Evolutionary conservation across 1,140 invertebrate species (phyloP).

Genomic region (Harpegnathos saltator): DNA sequence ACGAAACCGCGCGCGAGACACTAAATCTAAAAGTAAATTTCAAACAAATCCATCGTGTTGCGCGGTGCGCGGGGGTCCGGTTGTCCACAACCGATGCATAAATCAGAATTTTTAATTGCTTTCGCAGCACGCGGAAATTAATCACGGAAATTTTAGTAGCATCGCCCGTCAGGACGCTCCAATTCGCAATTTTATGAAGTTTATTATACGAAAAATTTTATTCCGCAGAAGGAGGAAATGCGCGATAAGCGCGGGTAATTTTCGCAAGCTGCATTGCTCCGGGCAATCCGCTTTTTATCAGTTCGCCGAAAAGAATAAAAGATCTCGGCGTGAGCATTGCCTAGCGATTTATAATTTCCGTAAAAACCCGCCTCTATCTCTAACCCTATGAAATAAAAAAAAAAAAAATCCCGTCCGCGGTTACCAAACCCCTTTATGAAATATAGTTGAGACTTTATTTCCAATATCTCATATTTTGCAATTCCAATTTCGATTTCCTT

Average conservation of each 20-base stretch:
- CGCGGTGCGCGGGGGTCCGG: background rate
- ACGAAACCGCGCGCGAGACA: background rate
- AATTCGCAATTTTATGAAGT: conserved; percentile 55
- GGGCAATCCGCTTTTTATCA: conserved; percentile 56
- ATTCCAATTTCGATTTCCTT: background rate
- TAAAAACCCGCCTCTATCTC: conserved; percentile 24
- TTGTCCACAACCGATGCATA: conserved; percentile 23
- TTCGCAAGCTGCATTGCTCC: conserved; percentile 54
- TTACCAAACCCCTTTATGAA: conserved; percentile 1
- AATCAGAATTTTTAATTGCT: conserved; percentile 53
- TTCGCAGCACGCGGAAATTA: conserved; percentile 36
- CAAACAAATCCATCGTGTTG: conserved; percentile 4
- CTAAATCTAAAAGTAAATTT: conserved; percentile 15
- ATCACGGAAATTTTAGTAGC: conserved; percentile 50
- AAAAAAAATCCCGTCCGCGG: too few species aligned
- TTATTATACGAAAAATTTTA: conserved; percentile 60
- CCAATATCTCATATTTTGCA: background rate
- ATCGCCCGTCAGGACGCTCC: conserved; percentile 39
- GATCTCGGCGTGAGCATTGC: conserved; percentile 18
- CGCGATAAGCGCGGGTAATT: conserved; percentile 55
- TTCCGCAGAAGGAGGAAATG: conserved; percentile 44
- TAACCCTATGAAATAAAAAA: conserved; percentile 21
- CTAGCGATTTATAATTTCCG: conserved; percentile 51
- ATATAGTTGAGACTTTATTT: background rate
- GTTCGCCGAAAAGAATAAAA: conserved; percentile 52